Base-by-base conservation (phyloP, 2,888 invertebrate species). In the Coleophora flavipennella region DNA sequence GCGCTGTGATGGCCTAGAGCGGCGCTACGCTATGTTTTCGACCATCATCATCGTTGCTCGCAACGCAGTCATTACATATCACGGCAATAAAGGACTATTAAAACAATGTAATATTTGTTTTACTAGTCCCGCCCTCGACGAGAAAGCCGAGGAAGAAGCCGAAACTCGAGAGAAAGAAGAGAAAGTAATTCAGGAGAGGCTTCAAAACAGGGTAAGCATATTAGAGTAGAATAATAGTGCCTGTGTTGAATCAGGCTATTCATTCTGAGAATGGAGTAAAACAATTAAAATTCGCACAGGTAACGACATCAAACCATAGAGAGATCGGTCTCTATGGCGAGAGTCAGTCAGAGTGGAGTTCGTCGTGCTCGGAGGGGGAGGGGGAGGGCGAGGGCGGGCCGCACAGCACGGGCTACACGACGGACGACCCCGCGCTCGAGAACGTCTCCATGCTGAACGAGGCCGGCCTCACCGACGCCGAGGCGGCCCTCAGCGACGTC, bases 361-460 rank as follows among this genome's bases (percentile, higher is more conserved):
- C 85, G 2, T 85, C 85, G 28, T 85, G 85, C 46, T 88, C 89
- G 11, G 88, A 88, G 62, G 78, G 87, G 43, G 76, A 87, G 62
- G 77, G 77, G 3, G 83, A 86, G 52, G 73, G 78, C 8, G 74
- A 78, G 31, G 85, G 86, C 26, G 87, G 86, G 35, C 87, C 88
- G 0, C 89, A 89, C 62, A 93, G 92, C 48, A 92, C 93, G 1
- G 93, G 93, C 20, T 94, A 94, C 66, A 93, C 92, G n/a, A 94
- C 93, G 0, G 94, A 94, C 73, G 94, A 94, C 73, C 93, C 93
- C 1, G 93, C 93, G 11, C 81, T 94, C 9, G 94, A 94, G 73
- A 94, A 94, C 73, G 90, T 93, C 36, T 94, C 94, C 31, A 90
- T 94, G 87, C 74, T 94, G 12, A 93, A 94, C 75, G 94, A 94